Conservation (phyloP, 2,113 vertebrate genomes). For the Notarius quadriscutis region DNA sequence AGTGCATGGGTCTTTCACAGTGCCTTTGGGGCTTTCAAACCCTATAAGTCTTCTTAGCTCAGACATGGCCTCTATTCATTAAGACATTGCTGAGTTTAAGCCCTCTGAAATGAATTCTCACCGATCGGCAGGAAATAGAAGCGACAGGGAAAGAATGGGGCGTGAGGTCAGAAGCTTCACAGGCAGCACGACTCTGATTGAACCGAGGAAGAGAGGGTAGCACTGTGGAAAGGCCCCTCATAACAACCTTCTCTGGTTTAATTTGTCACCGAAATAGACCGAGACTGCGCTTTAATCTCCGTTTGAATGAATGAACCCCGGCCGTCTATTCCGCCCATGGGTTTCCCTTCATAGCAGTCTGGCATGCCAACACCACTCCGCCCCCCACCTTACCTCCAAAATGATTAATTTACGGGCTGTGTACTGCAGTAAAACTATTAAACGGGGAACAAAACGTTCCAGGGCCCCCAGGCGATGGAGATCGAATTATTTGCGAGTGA, state of each 20-base stretch:
- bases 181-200: conserved; percentile 39
- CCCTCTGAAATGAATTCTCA: conserved; percentile 55
- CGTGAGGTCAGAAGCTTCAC: conserved; percentile 6
- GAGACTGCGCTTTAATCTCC: conserved; percentile 31
- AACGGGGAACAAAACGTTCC: conserved; percentile 40
- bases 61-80: conserved; percentile 52
- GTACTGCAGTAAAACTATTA: conserved; percentile 47
- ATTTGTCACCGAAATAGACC: conserved; percentile 50
- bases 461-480: conserved; percentile 25
- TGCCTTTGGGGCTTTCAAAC: conserved; percentile 29
- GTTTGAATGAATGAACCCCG: conserved; percentile 17
- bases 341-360: not conserved
- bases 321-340: not conserved
- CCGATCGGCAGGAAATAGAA: conserved; percentile 40
- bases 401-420: conserved; percentile 47
- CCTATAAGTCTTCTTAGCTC: conserved; percentile 41
- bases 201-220: conserved; percentile 32
- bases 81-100: conserved; percentile 55
- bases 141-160: conserved; percentile 26
- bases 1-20: conserved; percentile 19
- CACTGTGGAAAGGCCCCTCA: conserved; percentile 3
- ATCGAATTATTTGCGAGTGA: conserved; percentile 43
- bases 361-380: not conserved
- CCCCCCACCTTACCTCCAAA: not conserved
- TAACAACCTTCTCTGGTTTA: conserved; percentile 44